Evolutionary conservation across 2,113 vertebrate genomes (phyloP), one percentile per base, ranked within the genome.

Genomic region (Todiramphus saurophagus): DNA sequence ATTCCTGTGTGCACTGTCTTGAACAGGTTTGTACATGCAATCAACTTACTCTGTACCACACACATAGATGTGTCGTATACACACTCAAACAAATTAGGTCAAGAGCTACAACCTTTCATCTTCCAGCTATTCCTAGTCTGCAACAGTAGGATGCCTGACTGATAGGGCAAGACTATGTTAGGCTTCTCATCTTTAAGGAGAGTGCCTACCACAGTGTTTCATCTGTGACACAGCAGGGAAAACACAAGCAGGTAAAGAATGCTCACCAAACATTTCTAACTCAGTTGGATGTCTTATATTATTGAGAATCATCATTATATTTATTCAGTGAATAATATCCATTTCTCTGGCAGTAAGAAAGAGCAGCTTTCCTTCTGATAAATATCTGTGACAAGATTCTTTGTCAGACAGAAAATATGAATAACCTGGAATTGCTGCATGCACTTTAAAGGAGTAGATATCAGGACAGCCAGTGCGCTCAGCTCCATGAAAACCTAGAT

Each of bases 61-160:
- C 89, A 95, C 79, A 48, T 56, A 95, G 72, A 48, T 73, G 91
- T 37, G 37, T 37, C 37, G 37, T 12, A 37, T 4, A 90, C 68
- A 79, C 44, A 66, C 13, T 70, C 62, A 88, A 85, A 92, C 51
- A 62, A 93, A 96, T 37, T 73, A 84, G 70, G 51, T 87, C 89
- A 91, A 66, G 56, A 87, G 73, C 70, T 68, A 95, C 41, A 87
- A 83, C 79, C 53, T 95, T 97, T 97, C 73, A 94, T 97, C 94
- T 96, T 82, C 37, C 84, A 95, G 51, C 67, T 88, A 87, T 76
- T 90, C 78, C 74, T 59, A 73, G 50, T 69, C 88, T 90, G 58
- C 39, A 90, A 68, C 83, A 94, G 90, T 85, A 89, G 92, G 89
- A 81, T 84, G 83, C 77, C 87, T 86, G 94, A 63, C 88, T 96